Conservation (phyloP, 2,797 vertebrate species). For the Enoplosus armatus region DNA sequence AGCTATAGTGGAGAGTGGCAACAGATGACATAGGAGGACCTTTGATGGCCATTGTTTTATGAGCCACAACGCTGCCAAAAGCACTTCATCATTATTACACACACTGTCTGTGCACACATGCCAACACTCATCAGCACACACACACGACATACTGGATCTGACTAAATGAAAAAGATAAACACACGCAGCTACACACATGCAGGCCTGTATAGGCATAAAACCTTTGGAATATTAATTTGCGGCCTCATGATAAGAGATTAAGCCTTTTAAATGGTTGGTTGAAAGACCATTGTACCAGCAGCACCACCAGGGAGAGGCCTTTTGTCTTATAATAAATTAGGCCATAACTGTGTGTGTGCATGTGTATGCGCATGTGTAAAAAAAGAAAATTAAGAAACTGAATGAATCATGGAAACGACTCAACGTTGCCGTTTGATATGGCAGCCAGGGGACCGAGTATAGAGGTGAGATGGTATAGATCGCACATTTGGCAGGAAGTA, state of each 20-base stretch:
- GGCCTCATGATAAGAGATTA: conserved; percentile 52
- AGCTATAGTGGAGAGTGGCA: conserved; percentile 41
- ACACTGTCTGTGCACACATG: conserved; percentile 12
- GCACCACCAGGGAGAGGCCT: conserved; percentile 36
- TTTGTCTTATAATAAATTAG: conserved; percentile 60
- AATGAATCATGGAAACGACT: conserved; percentile 49
- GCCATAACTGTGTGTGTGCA: conserved; percentile 10
- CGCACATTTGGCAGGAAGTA: conserved; percentile 14
- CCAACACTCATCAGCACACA: conserved; percentile 17
- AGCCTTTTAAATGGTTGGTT: conserved; percentile 58
- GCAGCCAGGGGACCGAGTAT: conserved; percentile 22
- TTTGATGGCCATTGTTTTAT: conserved; percentile 53
- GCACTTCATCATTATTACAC: conserved; percentile 32
- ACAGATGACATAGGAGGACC: conserved; percentile 45
- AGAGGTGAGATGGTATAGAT: conserved; percentile 10
- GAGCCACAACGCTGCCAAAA: conserved; percentile 46
- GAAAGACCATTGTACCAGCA: conserved; percentile 47
- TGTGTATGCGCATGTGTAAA: conserved; percentile 18
- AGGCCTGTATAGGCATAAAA: conserved; percentile 19
- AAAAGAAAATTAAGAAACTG: conserved; percentile 24
- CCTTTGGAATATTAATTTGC: conserved; percentile 62
- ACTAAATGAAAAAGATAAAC: conserved; percentile 1
- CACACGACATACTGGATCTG: neutral
- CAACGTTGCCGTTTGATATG: conserved; percentile 14
- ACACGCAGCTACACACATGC: neutral